phyloP scores from a whole-genome alignment of 2,888 invertebrate genomes.

The Encarsia formosa region DNA sequence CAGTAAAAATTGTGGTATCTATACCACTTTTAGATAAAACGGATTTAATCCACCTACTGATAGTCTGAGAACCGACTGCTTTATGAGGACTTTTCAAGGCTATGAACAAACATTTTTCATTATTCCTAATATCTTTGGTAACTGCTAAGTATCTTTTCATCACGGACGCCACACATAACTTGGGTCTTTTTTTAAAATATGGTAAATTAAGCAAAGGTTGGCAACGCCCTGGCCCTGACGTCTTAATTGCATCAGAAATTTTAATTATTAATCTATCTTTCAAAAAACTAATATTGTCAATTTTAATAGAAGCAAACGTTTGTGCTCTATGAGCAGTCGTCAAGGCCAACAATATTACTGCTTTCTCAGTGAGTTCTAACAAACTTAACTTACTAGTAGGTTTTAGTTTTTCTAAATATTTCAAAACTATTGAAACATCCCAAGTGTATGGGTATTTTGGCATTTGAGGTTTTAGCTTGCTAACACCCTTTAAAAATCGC shows the following conservation, averaged over 20 bases:
- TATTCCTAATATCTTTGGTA: constrained; percentile 8
- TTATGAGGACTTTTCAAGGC: constrained; percentile 12
- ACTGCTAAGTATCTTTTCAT: constrained; percentile 9
- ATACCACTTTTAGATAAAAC: constrained; percentile 16
- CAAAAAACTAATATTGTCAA: constrained; percentile 14
- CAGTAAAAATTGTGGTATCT: constrained; percentile 20
- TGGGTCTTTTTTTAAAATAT: constrained; percentile 1
- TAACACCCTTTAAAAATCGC: constrained; percentile 25
- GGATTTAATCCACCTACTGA: constrained; percentile 22
- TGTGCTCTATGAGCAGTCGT: constrained; percentile 24
- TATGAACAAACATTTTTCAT: constrained; percentile 7
- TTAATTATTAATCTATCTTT: constrained; percentile 15
- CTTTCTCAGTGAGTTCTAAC: constrained; percentile 14
- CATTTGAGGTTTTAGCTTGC: constrained; percentile 13
- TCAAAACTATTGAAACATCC: constrained; percentile 21
- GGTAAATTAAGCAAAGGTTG: constrained; percentile 15
- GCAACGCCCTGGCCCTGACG: constrained; percentile 15
- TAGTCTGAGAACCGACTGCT: constrained; percentile 11
- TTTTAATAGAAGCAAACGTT: constrained; percentile 22
- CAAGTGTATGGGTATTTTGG: constrained; percentile 25
- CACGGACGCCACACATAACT: constrained; percentile 13
- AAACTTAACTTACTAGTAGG: constrained; percentile 16
- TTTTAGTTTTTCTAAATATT: constrained; percentile 9
- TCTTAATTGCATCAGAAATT: constrained; percentile 26
- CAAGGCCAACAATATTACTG: constrained; percentile 20